Percentiles rank a stretch among this genome's conserved stretches.
Evolutionary conservation across 92 coral and sea anemone genomes (phyloP).

Genomic region (Siderastrea siderea): DNA sequence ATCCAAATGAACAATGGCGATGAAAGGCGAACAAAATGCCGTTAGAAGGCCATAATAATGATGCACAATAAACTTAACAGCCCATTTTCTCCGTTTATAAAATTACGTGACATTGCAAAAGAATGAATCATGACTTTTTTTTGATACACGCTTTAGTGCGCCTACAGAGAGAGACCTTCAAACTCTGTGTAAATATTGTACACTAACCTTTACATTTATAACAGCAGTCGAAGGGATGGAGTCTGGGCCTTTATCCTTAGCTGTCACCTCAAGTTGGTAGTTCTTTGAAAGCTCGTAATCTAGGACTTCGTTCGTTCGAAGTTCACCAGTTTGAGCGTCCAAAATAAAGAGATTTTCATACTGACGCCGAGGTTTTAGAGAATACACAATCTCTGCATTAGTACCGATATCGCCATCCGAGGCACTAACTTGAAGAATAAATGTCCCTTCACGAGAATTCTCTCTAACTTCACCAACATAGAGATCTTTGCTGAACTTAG

Average conservation of each 20-base stretch:
- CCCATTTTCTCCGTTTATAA: conserved; percentile 3
- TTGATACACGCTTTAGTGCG: conserved; percentile 1
- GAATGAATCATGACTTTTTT: neutral
- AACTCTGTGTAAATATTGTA: conserved; percentile 28
- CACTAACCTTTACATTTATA: conserved; percentile 81
- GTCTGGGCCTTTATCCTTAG: conserved; percentile 87
- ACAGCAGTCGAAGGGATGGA: conserved; percentile 77
- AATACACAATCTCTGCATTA: conserved; percentile 75
- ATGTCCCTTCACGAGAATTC: conserved; percentile 78
- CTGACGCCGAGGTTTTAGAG: conserved; percentile 52
- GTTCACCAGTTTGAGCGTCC: conserved; percentile 70
- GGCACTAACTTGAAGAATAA: conserved; percentile 76
- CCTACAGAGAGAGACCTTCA: neutral
- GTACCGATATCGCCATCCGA: conserved; percentile 84
- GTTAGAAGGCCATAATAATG: conserved; percentile 1
- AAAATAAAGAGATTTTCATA: conserved; percentile 71
- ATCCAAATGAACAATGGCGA: conserved; percentile 28
- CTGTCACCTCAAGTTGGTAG: conserved; percentile 77
- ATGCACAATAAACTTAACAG: conserved; percentile 12
- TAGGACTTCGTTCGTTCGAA: conserved; percentile 74
- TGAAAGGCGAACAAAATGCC: conserved; percentile 22
- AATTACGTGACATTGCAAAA: conserved; percentile 9
- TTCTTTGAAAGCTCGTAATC: conserved; percentile 76
- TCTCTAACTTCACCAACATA: conserved; percentile 79
- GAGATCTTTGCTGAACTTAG: conserved; percentile 70